Base-by-base conservation (phyloP, 2,797 vertebrate species). In the Lagorchestes hirsutus region DNA sequence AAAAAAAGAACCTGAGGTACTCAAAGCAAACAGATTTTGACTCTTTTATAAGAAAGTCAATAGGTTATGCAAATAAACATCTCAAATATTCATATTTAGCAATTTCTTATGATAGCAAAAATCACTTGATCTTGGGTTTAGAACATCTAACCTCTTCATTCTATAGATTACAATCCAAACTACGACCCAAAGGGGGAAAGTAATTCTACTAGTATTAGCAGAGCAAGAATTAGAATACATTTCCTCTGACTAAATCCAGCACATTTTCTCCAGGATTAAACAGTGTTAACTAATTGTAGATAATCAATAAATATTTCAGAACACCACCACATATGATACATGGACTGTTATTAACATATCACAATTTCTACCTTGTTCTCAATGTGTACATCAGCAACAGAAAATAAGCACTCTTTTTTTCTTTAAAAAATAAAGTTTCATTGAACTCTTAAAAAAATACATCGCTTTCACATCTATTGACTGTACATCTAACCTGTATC, bases 231-330 rank as follows among this genome's bases (percentile, higher is more conserved):
- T 40, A 74, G 14, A 74, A 74, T 74, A 0, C n/a, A 22, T 18
- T 74, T 74, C 40, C n/a, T 74, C 6, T 74, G n/a, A 74, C n/a
- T 74, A 74, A 74, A 74, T 74, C n/a, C 16, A 74, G 34, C n/a
- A 40, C 2, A 40, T 74, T 74, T 62, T 74, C n/a, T 74, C 16
- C 18, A 74, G n/a, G n/a, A 55, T 90, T 92, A 56, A 90, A 82
- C 29, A 2, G 0, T 34, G 90, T 54, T 90, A 50, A 8, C 31
- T 92, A 11, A 92, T n/a, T 52, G 14, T 14, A 91, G 82, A n/a
- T 55, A 10, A 14, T 67, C 54, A 62, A n/a, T 93, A 50, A 28
- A 13, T 31, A 27, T 54, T 96, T 92, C 62, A 96, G 96, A 93
- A 92, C 62, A 57, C 55, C 55, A 31, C 12, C 55, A n/a, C n/a